Evolutionary conservation across 2,797 vertebrate genomes (phyloP).

Genomic region (Limnodromus scolopaceus): DNA sequence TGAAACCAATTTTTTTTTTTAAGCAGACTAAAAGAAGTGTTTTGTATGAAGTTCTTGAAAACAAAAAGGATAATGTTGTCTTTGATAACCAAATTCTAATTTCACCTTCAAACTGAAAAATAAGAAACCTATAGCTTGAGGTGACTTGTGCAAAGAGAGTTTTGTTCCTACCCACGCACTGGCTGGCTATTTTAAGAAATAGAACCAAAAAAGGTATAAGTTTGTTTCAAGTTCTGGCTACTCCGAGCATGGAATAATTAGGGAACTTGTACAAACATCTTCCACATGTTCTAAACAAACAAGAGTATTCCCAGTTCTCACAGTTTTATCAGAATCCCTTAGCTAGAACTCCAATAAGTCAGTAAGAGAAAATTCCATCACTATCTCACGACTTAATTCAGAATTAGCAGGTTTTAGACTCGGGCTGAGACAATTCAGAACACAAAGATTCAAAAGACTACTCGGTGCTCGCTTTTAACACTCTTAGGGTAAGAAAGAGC

Average conservation of each 20-base stretch:
- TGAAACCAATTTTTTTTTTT: neutral
- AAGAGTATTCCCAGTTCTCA: neutral
- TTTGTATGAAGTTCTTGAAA: neutral
- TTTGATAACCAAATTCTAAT: neutral
- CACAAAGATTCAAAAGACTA: neutral
- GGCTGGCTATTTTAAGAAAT: neutral
- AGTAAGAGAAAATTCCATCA: neutral
- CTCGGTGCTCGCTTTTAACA: rapidly evolving
- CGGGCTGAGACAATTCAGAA: neutral
- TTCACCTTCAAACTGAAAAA: neutral
- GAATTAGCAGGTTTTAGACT: neutral
- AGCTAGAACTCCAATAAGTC: neutral
- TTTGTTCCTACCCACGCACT: neutral
- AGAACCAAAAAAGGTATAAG: neutral
- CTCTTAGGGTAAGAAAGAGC: neutral
- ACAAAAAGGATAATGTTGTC: neutral
- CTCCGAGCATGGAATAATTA: neutral
- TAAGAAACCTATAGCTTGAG: neutral
- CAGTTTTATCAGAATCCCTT: neutral
- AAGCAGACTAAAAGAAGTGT: neutral
- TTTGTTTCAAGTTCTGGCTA: neutral
- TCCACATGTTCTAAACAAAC: neutral
- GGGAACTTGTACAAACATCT: neutral
- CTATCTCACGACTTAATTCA: neutral
- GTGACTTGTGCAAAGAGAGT: neutral